These are phyloP conservation scores for Flexamia atlantica DNA, from an alignment of 2,888 invertebrate species.

Conservation along the genomic window DNA sequence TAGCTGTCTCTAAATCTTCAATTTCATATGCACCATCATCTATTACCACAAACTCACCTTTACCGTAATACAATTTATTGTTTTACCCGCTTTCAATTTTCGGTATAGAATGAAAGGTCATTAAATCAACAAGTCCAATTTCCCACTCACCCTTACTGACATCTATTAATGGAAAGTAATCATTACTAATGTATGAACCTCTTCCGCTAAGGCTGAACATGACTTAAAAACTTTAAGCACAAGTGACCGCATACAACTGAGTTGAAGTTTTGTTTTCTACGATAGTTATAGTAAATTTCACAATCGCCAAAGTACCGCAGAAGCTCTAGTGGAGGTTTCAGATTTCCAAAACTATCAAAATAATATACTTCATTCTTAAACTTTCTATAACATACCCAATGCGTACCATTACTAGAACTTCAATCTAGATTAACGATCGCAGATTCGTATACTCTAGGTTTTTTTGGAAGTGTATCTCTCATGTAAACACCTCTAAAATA, in stretches of 20 bases:
- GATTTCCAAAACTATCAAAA: constrained; percentile 73
- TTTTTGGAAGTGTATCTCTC: constrained; percentile 72
- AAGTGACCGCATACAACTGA: constrained; percentile 64
- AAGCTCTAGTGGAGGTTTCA: constrained; percentile 69
- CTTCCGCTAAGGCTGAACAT: constrained; percentile 70
- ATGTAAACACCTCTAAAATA: constrained; percentile 73
- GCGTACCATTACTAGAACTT: constrained; percentile 70
- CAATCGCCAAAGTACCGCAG: constrained; percentile 58
- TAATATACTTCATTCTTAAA: constrained; percentile 70
- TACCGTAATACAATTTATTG: background rate
- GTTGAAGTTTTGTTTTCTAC: constrained; percentile 56
- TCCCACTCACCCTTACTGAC: background rate
- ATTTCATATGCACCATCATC: constrained; percentile 15
- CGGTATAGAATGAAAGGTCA: background rate
- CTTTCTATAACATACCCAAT: constrained; percentile 73
- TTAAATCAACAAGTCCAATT: background rate
- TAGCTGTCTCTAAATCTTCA: background rate
- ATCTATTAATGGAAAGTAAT: background rate
- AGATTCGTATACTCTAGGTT: constrained; percentile 69
- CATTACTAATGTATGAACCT: background rate
- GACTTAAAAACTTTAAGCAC: constrained; percentile 62
- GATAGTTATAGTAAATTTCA: constrained; percentile 60
- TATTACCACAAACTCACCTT: background rate
- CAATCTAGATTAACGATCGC: constrained; percentile 71
- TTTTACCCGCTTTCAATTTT: background rate